Conservation (phyloP, 1,140 invertebrate genomes). For the Drosophila serrata region DNA sequence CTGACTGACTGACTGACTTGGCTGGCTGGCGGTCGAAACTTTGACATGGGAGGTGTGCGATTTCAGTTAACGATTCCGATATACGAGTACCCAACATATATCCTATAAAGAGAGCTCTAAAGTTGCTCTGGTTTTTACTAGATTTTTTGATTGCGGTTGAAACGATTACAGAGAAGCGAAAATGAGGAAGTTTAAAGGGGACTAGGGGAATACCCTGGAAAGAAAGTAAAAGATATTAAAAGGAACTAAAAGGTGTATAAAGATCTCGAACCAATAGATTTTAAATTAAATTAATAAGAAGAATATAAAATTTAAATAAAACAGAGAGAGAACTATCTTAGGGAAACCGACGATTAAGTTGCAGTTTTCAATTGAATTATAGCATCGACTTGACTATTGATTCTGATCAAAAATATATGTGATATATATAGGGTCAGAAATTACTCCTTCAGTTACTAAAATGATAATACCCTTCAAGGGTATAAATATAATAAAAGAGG, state of each 20-base stretch:
- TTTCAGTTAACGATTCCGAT: conserved; percentile 58
- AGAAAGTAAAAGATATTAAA: neutral
- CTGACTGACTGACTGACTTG: conserved; percentile 12
- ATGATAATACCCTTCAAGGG: too few relatives aligned
- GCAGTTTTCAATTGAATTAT: too few relatives aligned
- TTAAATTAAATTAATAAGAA: neutral
- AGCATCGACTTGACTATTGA: too few relatives aligned
- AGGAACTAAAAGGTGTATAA: neutral
- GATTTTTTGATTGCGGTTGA: conserved; percentile 59
- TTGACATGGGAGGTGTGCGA: conserved; percentile 65
- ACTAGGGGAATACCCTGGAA: neutral
- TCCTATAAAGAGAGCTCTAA: conserved; percentile 4
- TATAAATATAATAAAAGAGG: too few relatives aligned
- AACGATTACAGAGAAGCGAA: conserved; percentile 52
- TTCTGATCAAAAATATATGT: too few relatives aligned
- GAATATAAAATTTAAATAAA: too few relatives aligned
- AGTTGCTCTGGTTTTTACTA: conserved; percentile 48
- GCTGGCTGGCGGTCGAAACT: conserved; percentile 44
- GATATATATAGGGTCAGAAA: too few relatives aligned
- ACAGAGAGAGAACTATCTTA: too few relatives aligned
- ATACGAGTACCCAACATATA: neutral
- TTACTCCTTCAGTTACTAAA: too few relatives aligned
- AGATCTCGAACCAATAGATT: neutral
- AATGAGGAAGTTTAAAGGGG: conserved; percentile 4
- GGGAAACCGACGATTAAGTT: too few relatives aligned